Evolutionary conservation across 1,140 invertebrate genomes (phyloP).

Genomic region (Anoplolepis gracilipes): DNA sequence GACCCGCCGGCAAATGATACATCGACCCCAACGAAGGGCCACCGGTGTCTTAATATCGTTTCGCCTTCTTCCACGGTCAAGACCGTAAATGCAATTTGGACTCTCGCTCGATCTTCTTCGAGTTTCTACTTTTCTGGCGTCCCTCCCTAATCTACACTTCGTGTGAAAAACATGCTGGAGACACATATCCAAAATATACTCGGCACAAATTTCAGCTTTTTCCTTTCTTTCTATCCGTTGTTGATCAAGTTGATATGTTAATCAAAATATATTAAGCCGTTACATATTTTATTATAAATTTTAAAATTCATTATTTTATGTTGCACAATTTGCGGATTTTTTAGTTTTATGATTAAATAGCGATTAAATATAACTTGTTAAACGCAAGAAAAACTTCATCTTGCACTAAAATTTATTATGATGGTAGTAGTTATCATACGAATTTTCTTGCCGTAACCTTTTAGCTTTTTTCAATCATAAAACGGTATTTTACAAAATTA

Average conservation of each 20-base stretch:
- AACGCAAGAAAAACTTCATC: not conserved
- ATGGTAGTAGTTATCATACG: not conserved
- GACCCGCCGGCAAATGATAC: conserved; percentile 85
- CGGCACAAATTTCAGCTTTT: not conserved
- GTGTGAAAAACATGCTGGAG: not conserved
- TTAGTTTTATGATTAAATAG: not conserved
- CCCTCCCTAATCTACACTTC: not conserved
- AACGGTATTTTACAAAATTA: not conserved
- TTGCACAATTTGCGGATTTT: too few relatives aligned
- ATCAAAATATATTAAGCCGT: not conserved
- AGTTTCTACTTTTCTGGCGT: conserved; percentile 38
- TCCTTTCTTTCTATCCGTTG: not conserved
- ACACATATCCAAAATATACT: not conserved
- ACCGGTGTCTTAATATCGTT: conserved; percentile 83
- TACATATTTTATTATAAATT: not conserved
- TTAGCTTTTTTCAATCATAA: not conserved
- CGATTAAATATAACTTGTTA: not conserved
- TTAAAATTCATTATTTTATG: not conserved
- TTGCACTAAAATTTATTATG: not conserved
- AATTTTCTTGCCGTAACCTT: not conserved
- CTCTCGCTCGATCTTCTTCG: conserved; percentile 52
- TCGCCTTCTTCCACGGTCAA: conserved; percentile 76
- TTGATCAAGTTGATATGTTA: not conserved
- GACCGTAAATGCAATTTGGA: conserved; percentile 68
- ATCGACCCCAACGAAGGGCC: conserved; percentile 81